A percentile compares a stretch with the other conserved stretches of the same genome.
Conservation (phyloP, 2,797 vertebrate genomes). For the Pogonophryne albipinna region DNA sequence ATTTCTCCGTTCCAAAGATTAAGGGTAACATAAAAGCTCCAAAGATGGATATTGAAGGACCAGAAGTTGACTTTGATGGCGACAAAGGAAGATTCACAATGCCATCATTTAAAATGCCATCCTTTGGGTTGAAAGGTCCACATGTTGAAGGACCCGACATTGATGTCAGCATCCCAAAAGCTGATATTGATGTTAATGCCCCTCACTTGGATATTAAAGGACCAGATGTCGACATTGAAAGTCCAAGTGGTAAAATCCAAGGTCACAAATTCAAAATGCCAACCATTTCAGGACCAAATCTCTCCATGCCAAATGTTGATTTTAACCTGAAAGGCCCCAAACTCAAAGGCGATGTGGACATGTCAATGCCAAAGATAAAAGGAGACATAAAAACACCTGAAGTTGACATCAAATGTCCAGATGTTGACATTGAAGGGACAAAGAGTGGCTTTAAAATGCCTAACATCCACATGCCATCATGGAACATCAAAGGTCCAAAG, state of each 20-base stretch:
- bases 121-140: conserved; percentile 29
- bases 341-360: background rate
- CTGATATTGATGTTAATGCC: background rate
- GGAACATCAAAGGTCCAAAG: too few species aligned
- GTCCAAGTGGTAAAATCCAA: conserved; percentile 11
- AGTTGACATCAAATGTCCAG: background rate
- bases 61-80: conserved; percentile 43
- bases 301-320: conserved; percentile 7
- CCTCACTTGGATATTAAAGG: conserved; percentile 36
- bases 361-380: conserved; percentile 18
- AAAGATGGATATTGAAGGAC: background rate
- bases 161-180: conserved; percentile 18
- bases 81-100: conserved; percentile 17
- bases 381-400: conserved; percentile 3
- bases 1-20: conserved; percentile 20
- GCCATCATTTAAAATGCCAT: conserved; percentile 44
- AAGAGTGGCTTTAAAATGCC: conserved; percentile 69
- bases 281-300: conserved; percentile 11
- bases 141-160: conserved; percentile 20
- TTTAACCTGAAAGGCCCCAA: conserved; percentile 9
- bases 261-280: conserved; percentile 32
- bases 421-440: conserved; percentile 3
- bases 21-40: background rate
- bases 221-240: conserved; percentile 2
- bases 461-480: too few species aligned